These are phyloP conservation scores for Antedon mediterranea DNA, from an alignment of 53 echinoderm and acorn worm species.

Conservation along the genomic window DNA sequence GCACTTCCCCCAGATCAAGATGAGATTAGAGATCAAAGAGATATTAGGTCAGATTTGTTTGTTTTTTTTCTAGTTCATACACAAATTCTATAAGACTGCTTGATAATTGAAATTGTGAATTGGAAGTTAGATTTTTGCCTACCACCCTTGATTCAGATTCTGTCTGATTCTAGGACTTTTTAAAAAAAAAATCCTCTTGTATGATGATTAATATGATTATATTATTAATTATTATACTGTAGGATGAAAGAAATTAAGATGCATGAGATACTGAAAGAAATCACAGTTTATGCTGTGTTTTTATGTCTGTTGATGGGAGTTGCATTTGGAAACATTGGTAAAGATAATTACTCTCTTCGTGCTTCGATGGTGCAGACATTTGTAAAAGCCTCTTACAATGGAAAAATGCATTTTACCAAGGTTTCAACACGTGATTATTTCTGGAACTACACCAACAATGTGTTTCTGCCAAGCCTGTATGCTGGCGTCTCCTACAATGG, in stretches of 20 bases:
- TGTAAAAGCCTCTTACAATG: constrained; percentile 60
- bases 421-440: constrained; percentile 45
- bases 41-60: constrained; percentile 25
- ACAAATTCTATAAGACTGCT: too few species aligned
- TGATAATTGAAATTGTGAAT: too few species aligned
- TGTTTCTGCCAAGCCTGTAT: constrained; percentile 63
- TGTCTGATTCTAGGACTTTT: too few species aligned
- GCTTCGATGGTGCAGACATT: constrained; percentile 60
- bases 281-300: constrained; percentile 66
- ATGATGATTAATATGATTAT: neutral
- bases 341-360: constrained; percentile 29
- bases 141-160: too few species aligned
- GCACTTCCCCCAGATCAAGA: constrained; percentile 50
- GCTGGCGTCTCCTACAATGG: constrained; percentile 69
- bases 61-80: neutral
- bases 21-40: constrained; percentile 35
- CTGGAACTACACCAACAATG: constrained; percentile 95
- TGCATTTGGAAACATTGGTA: constrained; percentile 59
- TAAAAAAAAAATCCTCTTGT: too few species aligned
- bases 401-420: constrained; percentile 52
- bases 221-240: neutral
- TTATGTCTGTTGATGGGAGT: constrained; percentile 60
- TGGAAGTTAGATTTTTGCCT: too few species aligned
- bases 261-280: constrained; percentile 65
- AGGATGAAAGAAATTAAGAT: constrained; percentile 89